These are phyloP conservation scores for Eudasyphora cyanicolor DNA, from an alignment of 2,888 invertebrate genomes.

Conservation along the genomic window DNA sequence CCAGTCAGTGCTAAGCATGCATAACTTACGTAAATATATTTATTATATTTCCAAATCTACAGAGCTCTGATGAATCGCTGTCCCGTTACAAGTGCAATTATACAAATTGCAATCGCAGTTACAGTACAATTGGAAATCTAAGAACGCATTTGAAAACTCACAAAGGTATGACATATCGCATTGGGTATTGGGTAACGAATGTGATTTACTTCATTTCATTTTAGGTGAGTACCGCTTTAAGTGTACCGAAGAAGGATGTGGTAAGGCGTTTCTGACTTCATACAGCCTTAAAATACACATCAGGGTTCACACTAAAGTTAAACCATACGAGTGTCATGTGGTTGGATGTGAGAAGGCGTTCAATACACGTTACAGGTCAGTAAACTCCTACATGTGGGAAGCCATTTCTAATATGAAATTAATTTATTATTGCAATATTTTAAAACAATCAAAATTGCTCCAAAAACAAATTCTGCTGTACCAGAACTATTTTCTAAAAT, in stretches of 20 bases:
- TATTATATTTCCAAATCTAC: conserved; percentile 28
- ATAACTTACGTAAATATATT: neutral
- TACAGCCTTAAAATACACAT: conserved; percentile 97
- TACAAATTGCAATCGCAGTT: conserved; percentile 92
- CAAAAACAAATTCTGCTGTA: no score
- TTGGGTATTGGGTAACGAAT: neutral
- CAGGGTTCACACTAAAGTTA: conserved; percentile 94
- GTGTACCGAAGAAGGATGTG: conserved; percentile 92
- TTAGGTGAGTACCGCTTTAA: conserved; percentile 96
- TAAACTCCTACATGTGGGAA: no score
- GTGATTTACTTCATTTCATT: conserved; percentile 15
- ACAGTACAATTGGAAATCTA: conserved; percentile 96
- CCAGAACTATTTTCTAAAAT: no score
- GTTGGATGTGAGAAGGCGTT: conserved; percentile 94
- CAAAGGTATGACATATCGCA: no score
- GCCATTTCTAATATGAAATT: no score
- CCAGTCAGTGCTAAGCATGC: no score
- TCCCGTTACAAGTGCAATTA: conserved; percentile 93
- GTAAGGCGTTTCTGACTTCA: conserved; percentile 95
- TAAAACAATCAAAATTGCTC: no score
- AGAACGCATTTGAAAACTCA: conserved; percentile 97
- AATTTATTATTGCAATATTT: no score
- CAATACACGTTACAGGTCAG: conserved; percentile 93
- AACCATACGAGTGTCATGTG: conserved; percentile 93
- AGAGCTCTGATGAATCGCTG: conserved; percentile 78